Conservation (phyloP, 2,797 vertebrate genomes). For the Anableps anableps region DNA sequence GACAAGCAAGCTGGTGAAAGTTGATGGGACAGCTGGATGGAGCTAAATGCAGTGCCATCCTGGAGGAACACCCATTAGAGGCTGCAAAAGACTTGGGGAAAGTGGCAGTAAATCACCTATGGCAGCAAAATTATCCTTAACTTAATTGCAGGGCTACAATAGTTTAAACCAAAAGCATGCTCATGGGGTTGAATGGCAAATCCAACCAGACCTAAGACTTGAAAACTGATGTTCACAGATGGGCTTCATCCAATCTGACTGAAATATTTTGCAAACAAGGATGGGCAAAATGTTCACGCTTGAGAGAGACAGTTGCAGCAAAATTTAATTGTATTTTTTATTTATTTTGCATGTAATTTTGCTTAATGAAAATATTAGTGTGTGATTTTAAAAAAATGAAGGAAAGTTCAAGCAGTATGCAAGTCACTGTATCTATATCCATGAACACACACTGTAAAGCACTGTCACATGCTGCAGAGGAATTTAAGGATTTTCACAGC, state of each 20-base stretch:
- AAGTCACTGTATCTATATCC: slow-evolving; percentile 46
- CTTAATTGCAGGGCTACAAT: neutral
- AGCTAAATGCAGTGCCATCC: neutral
- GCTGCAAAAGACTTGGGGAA: neutral
- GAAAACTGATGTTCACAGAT: neutral
- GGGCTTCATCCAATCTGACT: neutral
- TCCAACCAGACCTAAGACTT: neutral
- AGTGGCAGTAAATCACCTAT: neutral
- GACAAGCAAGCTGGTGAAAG: neutral
- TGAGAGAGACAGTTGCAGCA: neutral
- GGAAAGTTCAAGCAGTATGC: neutral
- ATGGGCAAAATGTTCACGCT: neutral
- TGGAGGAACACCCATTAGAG: neutral
- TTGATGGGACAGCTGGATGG: neutral
- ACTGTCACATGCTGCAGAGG: slow-evolving; percentile 32
- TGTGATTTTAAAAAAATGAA: neutral
- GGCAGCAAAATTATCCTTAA: neutral
- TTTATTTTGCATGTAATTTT: neutral
- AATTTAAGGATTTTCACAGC: slow-evolving; percentile 40
- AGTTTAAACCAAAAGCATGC: neutral
- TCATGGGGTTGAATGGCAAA: neutral
- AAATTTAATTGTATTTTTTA: neutral
- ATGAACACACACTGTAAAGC: slow-evolving; percentile 32
- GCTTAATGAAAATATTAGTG: neutral
- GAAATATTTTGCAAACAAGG: neutral